These are phyloP conservation scores for Acanthopagrus latus DNA, from an alignment of 2,797 vertebrate species.

Conservation along the genomic window DNA sequence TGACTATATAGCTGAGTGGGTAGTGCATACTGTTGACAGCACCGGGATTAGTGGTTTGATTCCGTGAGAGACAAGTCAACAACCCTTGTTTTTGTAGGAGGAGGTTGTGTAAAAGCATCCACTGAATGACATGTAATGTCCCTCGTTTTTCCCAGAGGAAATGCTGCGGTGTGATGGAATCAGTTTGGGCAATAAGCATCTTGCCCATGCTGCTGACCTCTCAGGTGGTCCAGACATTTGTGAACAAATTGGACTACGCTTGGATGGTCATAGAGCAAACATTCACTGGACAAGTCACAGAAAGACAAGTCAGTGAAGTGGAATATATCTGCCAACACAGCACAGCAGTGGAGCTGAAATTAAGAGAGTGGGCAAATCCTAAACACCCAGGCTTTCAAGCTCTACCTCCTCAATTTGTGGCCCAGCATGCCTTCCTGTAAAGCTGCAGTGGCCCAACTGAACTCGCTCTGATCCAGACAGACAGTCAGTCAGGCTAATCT, in stretches of 20 bases:
- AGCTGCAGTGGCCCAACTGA: constrained; percentile 19
- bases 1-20: constrained; percentile 11
- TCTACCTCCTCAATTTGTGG: constrained; percentile 34
- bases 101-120: constrained; percentile 14
- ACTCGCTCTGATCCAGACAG: constrained; percentile 70
- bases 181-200: constrained; percentile 19
- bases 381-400: constrained; percentile 30
- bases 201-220: constrained; percentile 22
- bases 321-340: constrained; percentile 19
- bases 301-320: constrained; percentile 28
- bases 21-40: constrained; percentile 6
- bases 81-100: neutral
- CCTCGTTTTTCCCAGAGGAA: constrained; percentile 1
- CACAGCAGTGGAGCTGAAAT: constrained; percentile 27
- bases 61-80: neutral
- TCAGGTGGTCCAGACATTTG: constrained; percentile 25
- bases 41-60: constrained; percentile 22
- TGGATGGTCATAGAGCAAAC: constrained; percentile 23
- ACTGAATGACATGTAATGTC: constrained; percentile 1
- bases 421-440: constrained; percentile 29
- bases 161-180: constrained; percentile 21
- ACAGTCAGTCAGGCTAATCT: constrained; percentile 79
- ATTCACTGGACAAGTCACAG: constrained; percentile 14
- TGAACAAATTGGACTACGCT: constrained; percentile 17
- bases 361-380: constrained; percentile 23